These are phyloP conservation scores for Cololabis saira DNA, from an alignment of 2,113 vertebrate species.

Conservation along the genomic window DNA sequence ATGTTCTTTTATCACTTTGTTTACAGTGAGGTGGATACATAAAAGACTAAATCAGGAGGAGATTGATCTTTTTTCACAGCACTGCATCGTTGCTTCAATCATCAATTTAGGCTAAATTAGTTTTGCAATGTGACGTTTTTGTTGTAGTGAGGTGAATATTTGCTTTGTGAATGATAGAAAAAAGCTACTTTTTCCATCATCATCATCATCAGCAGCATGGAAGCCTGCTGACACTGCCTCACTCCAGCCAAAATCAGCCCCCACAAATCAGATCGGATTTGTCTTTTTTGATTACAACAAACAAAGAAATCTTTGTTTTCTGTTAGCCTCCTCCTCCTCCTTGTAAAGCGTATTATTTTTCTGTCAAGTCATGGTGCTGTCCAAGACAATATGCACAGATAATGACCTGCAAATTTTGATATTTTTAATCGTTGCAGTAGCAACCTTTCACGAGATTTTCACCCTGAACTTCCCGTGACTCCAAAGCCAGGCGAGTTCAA, in stretches of 20 bases:
- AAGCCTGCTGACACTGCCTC: conserved; percentile 41
- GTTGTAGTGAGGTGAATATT: neutral
- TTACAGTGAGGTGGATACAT: too few species aligned
- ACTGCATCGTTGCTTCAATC: neutral
- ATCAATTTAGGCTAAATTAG: rapidly evolving
- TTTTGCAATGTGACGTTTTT: neutral
- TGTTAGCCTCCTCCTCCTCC: conserved; percentile 10
- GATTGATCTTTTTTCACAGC: neutral
- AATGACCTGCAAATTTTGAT: conserved; percentile 45
- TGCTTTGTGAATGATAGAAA: neutral
- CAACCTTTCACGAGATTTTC: conserved; percentile 81
- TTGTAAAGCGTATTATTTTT: conserved; percentile 24
- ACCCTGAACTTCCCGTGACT: conserved; percentile 88
- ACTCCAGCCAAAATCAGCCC: conserved; percentile 39
- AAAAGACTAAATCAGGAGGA: neutral
- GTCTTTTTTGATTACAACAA: conserved; percentile 54
- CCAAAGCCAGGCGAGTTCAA: conserved; percentile 87
- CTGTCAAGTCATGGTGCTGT: conserved; percentile 53
- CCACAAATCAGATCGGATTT: conserved; percentile 13
- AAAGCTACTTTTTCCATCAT: conserved; percentile 11
- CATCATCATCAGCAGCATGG: conserved; percentile 19
- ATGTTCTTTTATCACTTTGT: too few species aligned
- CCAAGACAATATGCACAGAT: conserved; percentile 50
- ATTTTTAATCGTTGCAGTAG: conserved; percentile 53
- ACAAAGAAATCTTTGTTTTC: conserved; percentile 57